Evolutionary conservation across 1,140 invertebrate species (phyloP), one percentile per base, ranked within the genome.

Genomic region (Leptopilina clavipes): DNA sequence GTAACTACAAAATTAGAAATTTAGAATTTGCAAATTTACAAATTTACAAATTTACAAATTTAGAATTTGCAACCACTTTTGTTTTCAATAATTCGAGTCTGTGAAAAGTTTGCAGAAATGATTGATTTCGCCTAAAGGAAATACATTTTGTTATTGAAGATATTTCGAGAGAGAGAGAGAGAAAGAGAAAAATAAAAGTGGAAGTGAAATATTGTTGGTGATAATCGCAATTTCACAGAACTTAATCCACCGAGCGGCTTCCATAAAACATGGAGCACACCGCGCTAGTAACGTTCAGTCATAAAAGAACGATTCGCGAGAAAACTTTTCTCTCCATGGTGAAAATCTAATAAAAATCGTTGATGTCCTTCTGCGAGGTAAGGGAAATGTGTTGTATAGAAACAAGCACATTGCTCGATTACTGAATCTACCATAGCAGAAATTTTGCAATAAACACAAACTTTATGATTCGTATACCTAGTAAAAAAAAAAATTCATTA

Each of bases 251-350:
- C 75, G 9, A 37, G 37, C 54, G 37, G 76, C 45, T 78, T 83
- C 82, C 71, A 79, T 79, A 80, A 83, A 78, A 71, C 71, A 73
- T 81, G 75, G 79, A 79, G 81, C 40, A 22, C 56, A 59, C 43
- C 12, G 25, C 17, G 25, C 12, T 48, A 59, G 75, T 71, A 78
- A 76, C 74, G 40, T 65, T 40, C 18, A 74, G 72, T 71, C 75
- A 71, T 81, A 78, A 81, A 78, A 78, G 74, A 76, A 78, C 79
- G 74, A 78, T 78, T 81, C 72, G 74, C 48, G 72, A 70, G 70
- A 14, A 37, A 78, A 76, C 48, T 76, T 81, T 76, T 76, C 54
- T 56, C 11, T 56, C 11, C 52, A 52, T 22, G 70, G 76, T 65
- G 65, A 9, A 10, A 74, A 80, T 52, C 75, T 19, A 77, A 77